Percentiles rank a stretch among this genome's conserved stretches.
These are phyloP conservation scores for Philaethria dido DNA, from an alignment of 2,888 invertebrate species.

Conservation along the genomic window DNA sequence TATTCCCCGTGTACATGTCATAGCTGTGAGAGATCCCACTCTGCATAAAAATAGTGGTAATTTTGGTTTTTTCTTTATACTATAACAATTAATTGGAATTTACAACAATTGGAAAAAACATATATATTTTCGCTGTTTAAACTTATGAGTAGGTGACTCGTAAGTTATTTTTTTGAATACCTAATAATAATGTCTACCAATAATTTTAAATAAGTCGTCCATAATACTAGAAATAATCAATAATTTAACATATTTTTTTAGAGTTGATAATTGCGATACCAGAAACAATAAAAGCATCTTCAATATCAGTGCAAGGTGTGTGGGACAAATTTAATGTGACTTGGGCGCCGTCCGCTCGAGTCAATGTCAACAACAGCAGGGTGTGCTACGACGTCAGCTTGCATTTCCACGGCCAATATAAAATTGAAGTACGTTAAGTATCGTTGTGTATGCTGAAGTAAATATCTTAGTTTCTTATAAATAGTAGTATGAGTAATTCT, in stretches of 20 bases:
- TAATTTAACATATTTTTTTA: conserved; percentile 46
- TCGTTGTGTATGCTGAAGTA: no score
- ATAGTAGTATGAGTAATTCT: no score
- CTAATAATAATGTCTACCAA: no score
- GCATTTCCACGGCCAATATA: conserved; percentile 79
- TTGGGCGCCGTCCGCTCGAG: conserved; percentile 90
- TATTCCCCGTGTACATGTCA: conserved; percentile 86
- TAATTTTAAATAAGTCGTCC: no score
- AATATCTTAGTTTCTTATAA: no score
- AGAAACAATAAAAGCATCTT: conserved; percentile 85
- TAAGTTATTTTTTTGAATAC: no score
- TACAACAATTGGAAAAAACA: no score
- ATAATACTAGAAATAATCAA: no score
- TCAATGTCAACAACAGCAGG: conserved; percentile 92
- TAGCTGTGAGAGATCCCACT: conserved; percentile 89
- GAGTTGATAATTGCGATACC: conserved; percentile 88
- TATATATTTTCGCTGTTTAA: no score
- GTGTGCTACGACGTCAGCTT: conserved; percentile 93
- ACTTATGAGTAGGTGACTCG: no score
- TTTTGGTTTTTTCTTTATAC: conserved; percentile 36
- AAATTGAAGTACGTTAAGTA: conserved; percentile 77
- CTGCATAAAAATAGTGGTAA: conserved; percentile 85
- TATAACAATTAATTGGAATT: not conserved
- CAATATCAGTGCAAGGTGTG: conserved; percentile 88
- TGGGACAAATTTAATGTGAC: conserved; percentile 93